Percentiles rank a stretch among this genome's conserved stretches.
These are phyloP conservation scores for Vespertilio murinus DNA, from an alignment of 2,797 vertebrate species.

Conservation along the genomic window DNA sequence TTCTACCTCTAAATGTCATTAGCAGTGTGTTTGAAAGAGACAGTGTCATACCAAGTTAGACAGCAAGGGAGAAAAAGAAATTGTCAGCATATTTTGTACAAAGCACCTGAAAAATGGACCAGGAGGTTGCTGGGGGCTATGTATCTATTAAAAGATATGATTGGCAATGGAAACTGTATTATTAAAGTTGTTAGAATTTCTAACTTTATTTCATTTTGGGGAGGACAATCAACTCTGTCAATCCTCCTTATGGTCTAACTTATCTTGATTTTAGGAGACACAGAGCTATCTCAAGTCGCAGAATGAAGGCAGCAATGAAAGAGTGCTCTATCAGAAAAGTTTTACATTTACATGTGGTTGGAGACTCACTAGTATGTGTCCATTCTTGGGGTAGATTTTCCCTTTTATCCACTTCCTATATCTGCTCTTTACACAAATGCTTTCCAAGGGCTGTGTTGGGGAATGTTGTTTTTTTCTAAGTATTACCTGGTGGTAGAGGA, in stretches of 20 bases:
- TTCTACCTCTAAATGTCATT: slow-evolving; percentile 40
- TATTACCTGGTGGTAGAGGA: neutral
- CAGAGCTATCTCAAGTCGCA: neutral
- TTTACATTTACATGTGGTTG: neutral
- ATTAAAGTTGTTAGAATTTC: slow-evolving; percentile 52
- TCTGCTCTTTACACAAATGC: neutral
- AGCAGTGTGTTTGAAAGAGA: slow-evolving; percentile 37
- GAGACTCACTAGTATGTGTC: neutral
- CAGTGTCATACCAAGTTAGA: slow-evolving; percentile 3
- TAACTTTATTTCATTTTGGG: slow-evolving; percentile 35
- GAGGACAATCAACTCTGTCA: neutral
- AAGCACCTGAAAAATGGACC: neutral
- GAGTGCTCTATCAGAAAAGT: neutral
- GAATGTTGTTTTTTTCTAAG: neutral
- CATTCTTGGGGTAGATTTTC: neutral
- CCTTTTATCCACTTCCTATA: neutral
- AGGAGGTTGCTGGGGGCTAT: slow-evolving; percentile 1
- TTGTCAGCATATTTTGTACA: slow-evolving; percentile 39
- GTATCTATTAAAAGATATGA: slow-evolving; percentile 42
- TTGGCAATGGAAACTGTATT: slow-evolving; percentile 49
- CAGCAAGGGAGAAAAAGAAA: slow-evolving; percentile 8
- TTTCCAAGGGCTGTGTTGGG: slow-evolving; percentile 11
- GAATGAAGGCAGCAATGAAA: neutral
- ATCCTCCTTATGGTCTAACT: slow-evolving; percentile 23
- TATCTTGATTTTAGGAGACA: slow-evolving; percentile 37